These are phyloP conservation scores for Parapsyche elsis DNA, from an alignment of 1,140 invertebrate genomes.

Conservation along the genomic window DNA sequence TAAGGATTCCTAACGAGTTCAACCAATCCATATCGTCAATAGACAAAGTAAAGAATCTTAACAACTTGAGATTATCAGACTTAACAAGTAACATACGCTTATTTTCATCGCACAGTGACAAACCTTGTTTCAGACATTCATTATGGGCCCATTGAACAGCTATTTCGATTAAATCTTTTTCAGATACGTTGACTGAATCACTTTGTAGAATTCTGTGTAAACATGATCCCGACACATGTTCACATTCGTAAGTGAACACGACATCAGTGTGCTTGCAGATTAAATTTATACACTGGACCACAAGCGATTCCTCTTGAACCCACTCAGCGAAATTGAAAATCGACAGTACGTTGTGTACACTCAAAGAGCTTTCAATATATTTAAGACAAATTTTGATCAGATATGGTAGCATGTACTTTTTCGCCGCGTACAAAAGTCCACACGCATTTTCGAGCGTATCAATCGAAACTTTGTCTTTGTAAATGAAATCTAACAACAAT, in stretches of 20 bases:
- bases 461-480: slow-evolving; percentile 67
- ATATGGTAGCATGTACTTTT: slow-evolving; percentile 69
- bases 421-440: slow-evolving; percentile 68
- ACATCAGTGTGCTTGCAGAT: slow-evolving; percentile 66
- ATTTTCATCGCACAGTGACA: slow-evolving; percentile 60
- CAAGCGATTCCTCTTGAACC: slow-evolving; percentile 65
- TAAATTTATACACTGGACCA: slow-evolving; percentile 63
- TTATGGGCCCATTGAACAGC: slow-evolving; percentile 66
- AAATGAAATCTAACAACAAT: slow-evolving; percentile 68
- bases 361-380: slow-evolving; percentile 66
- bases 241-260: slow-evolving; percentile 64
- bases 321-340: slow-evolving; percentile 69
- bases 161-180: slow-evolving; percentile 65
- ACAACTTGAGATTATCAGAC: slow-evolving; percentile 59
- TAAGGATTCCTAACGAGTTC: slow-evolving; percentile 40
- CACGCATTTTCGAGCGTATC: slow-evolving; percentile 67
- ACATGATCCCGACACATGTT: slow-evolving; percentile 63
- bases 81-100: slow-evolving; percentile 62
- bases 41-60: slow-evolving; percentile 61
- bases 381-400: slow-evolving; percentile 65
- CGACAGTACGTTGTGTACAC: slow-evolving; percentile 66
- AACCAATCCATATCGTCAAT: slow-evolving; percentile 59
- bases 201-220: slow-evolving; percentile 64
- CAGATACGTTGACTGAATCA: slow-evolving; percentile 63
- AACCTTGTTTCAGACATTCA: slow-evolving; percentile 63